A percentile compares a stretch with the other conserved stretches of the same genome.
Evolutionary conservation across 1,140 invertebrate genomes (phyloP).

Genomic region (Leucophenga varia): DNA sequence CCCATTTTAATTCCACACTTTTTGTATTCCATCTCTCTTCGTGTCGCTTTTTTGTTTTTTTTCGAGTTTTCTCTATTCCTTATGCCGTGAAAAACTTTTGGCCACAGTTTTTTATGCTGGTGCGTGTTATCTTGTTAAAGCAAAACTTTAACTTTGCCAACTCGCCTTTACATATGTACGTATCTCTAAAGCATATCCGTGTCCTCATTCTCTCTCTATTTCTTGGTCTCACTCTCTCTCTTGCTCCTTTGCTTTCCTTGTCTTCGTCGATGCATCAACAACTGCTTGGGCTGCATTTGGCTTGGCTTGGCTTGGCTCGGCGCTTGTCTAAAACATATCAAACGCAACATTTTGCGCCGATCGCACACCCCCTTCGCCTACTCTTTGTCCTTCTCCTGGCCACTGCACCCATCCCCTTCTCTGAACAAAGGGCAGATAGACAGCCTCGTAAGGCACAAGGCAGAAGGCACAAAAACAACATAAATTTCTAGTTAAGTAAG

Average conservation of each 20-base stretch:
- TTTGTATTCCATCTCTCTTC: too few species aligned
- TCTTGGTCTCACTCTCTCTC: not conserved
- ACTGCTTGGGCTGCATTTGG: conserved; percentile 23
- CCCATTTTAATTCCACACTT: too few species aligned
- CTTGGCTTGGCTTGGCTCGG: conserved; percentile 26
- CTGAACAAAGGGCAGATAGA: too few species aligned
- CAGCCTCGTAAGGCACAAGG: conserved; percentile 4
- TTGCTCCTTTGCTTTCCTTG: not conserved
- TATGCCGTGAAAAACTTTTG: conserved; percentile 41
- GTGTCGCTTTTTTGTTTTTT: too few species aligned
- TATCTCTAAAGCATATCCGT: conserved; percentile 25
- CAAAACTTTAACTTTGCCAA: conserved; percentile 51
- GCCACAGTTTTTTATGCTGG: conserved; percentile 50
- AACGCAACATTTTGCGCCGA: conserved; percentile 49
- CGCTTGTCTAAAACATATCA: conserved; percentile 47
- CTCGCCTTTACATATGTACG: conserved; percentile 38
- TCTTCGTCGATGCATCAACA: conserved; percentile 36
- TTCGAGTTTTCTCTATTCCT: too few species aligned
- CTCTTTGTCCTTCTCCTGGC: too few species aligned
- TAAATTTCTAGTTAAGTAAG: conserved; percentile 53
- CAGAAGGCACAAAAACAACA: conserved; percentile 41
- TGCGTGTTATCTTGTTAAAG: conserved; percentile 53
- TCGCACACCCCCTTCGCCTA: conserved; percentile 24
- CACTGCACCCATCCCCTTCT: too few species aligned
- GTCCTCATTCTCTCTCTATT: not conserved